Evolutionary conservation across 64 coral and sea anemone species (phyloP).

Genomic region (Montipora capricornis): DNA sequence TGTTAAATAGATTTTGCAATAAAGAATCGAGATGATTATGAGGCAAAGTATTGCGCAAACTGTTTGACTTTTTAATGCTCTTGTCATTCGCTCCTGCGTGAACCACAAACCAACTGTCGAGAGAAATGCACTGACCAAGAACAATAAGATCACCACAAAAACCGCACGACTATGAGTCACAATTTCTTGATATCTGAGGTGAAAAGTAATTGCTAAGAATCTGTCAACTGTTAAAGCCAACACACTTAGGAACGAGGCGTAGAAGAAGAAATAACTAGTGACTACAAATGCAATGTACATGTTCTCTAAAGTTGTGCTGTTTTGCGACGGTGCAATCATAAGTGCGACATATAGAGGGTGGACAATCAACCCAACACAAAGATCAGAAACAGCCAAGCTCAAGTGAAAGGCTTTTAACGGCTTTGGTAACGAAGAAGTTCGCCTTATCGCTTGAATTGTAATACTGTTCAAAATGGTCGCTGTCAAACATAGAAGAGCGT

Average conservation of each 20-base stretch:
- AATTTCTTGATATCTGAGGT: slow-evolving; percentile 10
- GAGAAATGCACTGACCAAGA: background rate
- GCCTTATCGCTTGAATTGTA: background rate
- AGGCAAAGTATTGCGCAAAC: background rate
- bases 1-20: background rate
- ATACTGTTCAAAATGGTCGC: background rate
- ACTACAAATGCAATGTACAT: too few species aligned
- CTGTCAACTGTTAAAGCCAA: background rate
- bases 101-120: background rate
- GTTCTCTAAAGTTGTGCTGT: background rate
- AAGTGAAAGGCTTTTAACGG: background rate
- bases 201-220: slow-evolving; percentile 2
- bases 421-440: background rate
- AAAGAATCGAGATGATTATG: background rate
- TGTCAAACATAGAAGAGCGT: background rate
- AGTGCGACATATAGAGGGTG: background rate
- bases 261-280: too few species aligned
- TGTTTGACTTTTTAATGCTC: too few species aligned
- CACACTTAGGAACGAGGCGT: background rate
- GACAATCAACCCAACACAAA: background rate
- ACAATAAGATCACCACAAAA: background rate
- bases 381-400: background rate
- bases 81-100: too few species aligned
- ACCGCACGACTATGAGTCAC: background rate
- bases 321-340: too few species aligned